These are phyloP conservation scores for Clarias gariepinus DNA, from an alignment of 2,113 vertebrate genomes.

Conservation along the genomic window DNA sequence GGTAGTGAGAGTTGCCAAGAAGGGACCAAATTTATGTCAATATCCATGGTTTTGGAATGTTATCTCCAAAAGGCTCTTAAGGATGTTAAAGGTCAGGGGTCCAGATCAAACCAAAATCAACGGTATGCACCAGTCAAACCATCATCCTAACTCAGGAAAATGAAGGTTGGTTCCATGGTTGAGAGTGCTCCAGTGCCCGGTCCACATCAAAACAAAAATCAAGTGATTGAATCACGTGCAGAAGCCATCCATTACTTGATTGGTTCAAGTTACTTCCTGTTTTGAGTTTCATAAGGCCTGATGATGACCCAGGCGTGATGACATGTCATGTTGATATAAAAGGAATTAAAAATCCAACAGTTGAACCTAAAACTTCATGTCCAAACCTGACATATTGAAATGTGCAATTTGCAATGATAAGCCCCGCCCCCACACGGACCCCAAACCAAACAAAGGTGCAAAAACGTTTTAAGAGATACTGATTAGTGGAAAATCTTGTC, in stretches of 20 bases:
- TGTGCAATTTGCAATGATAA: not conserved
- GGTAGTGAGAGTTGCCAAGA: not conserved
- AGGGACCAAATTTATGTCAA: not conserved
- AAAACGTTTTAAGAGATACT: not conserved
- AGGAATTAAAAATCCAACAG: not conserved
- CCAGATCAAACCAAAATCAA: not conserved
- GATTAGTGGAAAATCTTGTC: not conserved
- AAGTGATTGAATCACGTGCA: not conserved
- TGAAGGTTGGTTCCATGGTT: not conserved
- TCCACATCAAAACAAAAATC: not conserved
- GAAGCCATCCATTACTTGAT: not conserved
- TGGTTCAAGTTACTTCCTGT: not conserved
- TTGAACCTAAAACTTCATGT: not conserved
- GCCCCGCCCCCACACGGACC: not conserved
- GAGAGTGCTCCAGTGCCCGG: not conserved
- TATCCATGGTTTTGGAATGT: not conserved
- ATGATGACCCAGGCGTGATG: not conserved
- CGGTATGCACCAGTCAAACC: not conserved
- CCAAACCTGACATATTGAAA: too few relatives aligned
- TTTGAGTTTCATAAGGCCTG: slow-evolving; percentile 34
- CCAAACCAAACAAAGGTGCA: not conserved
- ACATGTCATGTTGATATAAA: not conserved
- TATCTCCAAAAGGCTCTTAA: not conserved
- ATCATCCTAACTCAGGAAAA: slow-evolving; percentile 39
- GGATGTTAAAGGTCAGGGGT: not conserved